phyloP scores from a whole-genome alignment of 2,888 invertebrate genomes.

The Drosophila anomalata region DNA sequence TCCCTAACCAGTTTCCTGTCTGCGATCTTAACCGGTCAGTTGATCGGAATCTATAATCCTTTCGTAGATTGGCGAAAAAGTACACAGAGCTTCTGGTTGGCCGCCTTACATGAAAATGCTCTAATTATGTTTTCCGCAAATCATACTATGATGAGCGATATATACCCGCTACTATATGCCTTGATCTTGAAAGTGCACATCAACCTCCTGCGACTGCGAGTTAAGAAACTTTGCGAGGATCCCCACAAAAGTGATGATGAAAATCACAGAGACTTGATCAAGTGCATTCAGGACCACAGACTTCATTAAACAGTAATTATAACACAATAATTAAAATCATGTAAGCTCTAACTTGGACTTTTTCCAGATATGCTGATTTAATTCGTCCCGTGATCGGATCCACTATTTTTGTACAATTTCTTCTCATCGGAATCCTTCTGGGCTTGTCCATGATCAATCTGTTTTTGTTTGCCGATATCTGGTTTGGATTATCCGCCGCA shows the following conservation, averaged over 20 bases:
- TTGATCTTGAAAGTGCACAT: slow-evolving; percentile 37
- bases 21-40: slow-evolving; percentile 10
- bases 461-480: slow-evolving; percentile 48
- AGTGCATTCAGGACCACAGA: slow-evolving; percentile 50
- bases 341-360: neutral
- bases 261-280: slow-evolving; percentile 30
- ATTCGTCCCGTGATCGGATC: slow-evolving; percentile 42
- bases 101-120: slow-evolving; percentile 28
- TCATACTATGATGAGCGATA: slow-evolving; percentile 36
- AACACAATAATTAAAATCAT: neutral
- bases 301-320: slow-evolving; percentile 41
- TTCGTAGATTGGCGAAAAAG: slow-evolving; percentile 41
- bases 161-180: slow-evolving; percentile 12
- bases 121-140: slow-evolving; percentile 7
- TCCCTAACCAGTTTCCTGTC: slow-evolving; percentile 7
- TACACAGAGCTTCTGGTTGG: slow-evolving; percentile 14
- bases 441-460: slow-evolving; percentile 50
- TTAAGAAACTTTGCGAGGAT: slow-evolving; percentile 25
- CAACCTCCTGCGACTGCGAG: slow-evolving; percentile 32
- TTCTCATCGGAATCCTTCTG: slow-evolving; percentile 48
- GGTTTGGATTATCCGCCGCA: slow-evolving; percentile 30
- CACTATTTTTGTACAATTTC: slow-evolving; percentile 53
- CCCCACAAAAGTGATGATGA: neutral
- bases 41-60: slow-evolving; percentile 45
- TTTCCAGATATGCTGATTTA: slow-evolving; percentile 34